Evolutionary conservation across 2,888 invertebrate genomes (phyloP), one percentile per base, ranked within the genome.

Genomic region (Elegia similella): DNA sequence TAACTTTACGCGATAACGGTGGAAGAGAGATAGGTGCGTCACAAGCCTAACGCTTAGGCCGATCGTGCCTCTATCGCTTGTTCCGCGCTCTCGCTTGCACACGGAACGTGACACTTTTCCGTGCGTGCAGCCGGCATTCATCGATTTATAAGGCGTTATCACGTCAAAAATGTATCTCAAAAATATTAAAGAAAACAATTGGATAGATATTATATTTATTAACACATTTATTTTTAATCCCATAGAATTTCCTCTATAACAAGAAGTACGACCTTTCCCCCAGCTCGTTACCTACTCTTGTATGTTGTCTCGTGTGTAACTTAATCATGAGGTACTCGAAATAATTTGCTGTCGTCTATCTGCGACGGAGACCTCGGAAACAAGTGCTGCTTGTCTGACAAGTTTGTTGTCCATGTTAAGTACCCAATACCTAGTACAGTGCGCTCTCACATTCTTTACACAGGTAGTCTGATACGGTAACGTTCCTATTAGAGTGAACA

Each of bases 321-420:
- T 69, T 68, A 70, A 72, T 68, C 70, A 63, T 56, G 55, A 42
- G 44, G 44, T 57, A 52, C 63, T 66, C 58, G 55, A 67, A 53
- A 53, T 69, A 70, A 73, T 73, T 70, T 67, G 63, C 62, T 59
- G 60, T 62, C 68, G 60, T 68, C 65, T 62, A 60, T 52, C 61
- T 59, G 46, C 56, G 50, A 42, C 55, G 60, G 59, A 56, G 61
- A 72, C 69, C 64, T 66, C 67, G 65, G 59, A 68, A 69, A 70
- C 65, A 70, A 73, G 73, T 65, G 69, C 62, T 70, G 67, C 64
- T 68, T 67, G 73, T 71, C 72, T 75, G 68, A 63, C 60, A 79
- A 81, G 75, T 78, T 80, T 67, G 64, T 67, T 63, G 42, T 63
- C 34, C 29, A 7, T 15, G 6, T 10, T 15, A 38, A 38, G 38